Percentiles rank a stretch among this genome's conserved stretches.
Conservation (phyloP, 2,888 invertebrate genomes). For the Periphyllus acericola region DNA sequence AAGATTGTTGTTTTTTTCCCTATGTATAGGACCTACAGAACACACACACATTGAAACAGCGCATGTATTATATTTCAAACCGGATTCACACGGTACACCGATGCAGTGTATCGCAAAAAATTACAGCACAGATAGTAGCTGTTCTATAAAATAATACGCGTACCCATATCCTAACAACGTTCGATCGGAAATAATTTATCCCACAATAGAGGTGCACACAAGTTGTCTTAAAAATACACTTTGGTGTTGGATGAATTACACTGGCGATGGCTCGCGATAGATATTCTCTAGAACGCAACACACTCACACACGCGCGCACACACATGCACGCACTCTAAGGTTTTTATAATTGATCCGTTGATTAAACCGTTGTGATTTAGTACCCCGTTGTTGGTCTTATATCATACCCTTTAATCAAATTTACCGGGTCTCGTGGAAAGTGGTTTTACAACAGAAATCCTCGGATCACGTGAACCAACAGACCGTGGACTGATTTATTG, state of each 20-base stretch:
- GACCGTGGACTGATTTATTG: constrained; percentile 46
- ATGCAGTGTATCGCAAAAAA: background rate
- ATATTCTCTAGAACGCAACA: background rate
- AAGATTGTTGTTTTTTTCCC: too few relatives aligned
- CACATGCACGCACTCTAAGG: background rate
- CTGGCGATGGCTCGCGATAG: background rate
- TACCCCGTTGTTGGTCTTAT: background rate
- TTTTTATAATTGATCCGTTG: constrained; percentile 41
- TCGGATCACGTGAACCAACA: constrained; percentile 28
- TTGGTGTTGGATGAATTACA: background rate
- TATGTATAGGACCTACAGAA: too few relatives aligned
- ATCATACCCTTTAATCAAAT: constrained; percentile 43
- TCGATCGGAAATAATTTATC: constrained; percentile 1
- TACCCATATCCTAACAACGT: background rate
- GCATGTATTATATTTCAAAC: background rate
- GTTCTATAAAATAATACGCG: background rate
- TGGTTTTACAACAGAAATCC: constrained; percentile 34
- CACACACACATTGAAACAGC: too few relatives aligned
- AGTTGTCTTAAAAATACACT: background rate
- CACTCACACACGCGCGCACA: background rate
- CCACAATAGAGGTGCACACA: too few relatives aligned
- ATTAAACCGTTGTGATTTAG: constrained; percentile 44
- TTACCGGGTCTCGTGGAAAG: constrained; percentile 30
- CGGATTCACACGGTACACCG: background rate
- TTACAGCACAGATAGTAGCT: too few relatives aligned